Evolutionary conservation across 2,888 invertebrate species (phyloP), one percentile per base, ranked within the genome.

Genomic region (Monopis laevigella): DNA sequence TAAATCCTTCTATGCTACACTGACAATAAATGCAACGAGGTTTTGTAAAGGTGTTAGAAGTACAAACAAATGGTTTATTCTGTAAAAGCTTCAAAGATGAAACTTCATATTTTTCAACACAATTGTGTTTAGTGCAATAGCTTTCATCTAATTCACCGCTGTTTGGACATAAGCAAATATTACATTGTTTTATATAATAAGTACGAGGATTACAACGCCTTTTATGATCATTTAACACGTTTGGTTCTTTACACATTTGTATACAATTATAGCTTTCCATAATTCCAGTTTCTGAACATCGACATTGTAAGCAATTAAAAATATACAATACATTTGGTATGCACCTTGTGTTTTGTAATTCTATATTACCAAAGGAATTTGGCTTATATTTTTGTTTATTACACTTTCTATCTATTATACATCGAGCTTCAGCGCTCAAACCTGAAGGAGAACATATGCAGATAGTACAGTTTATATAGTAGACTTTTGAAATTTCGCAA

Each of bases 311-410:
- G 39, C 78, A 78, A 2, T 58, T 60, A 28, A 72, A 75, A 14
- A 75, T 44, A 38, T 77, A 75, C 59, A 72, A 67, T 1, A 74
- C 72, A 41, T 69, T 71, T 2, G 77, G 74, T 42, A 77, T 63
- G 39, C 78, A 78, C 2, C 53, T 48, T 3, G 57, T 61, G 11
- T 58, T 59, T 10, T 56, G 52, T n/a, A 54, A 50, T 1, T 53
- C 43, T 3, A 39, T 39, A 11, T 44, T 17, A 8, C 54, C 43
- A 34, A 53, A 48, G 8, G 42, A 47, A 19, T 41, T 19, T 4
- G 50, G 47, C 2, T 51, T 45, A 14, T 45, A 42, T 17, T 44
- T 50, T 43, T 59, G 49, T 2, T 55, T 44, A 1, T 56, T 48
- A 36, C 77, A 78, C 1, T 72, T 69, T 0, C 55, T 48, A 34